Base-by-base conservation (phyloP, 1,140 invertebrate species). In the Anastrepha obliqua region DNA sequence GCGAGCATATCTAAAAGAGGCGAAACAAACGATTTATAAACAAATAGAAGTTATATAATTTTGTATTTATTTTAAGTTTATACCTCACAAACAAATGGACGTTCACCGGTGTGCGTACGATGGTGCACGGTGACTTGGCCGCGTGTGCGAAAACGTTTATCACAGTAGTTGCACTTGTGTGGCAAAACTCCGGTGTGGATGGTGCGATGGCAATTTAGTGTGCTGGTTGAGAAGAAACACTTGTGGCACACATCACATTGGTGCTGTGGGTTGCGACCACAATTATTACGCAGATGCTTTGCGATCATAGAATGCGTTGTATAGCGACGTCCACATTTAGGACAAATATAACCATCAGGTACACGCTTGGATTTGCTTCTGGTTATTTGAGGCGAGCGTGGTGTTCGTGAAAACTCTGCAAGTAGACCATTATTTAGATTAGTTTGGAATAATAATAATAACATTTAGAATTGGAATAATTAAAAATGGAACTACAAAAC, bases 41-140 rank as follows among this genome's bases (percentile, higher is more conserved):
- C 29, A 29, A 55, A 55, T 8, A 55, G 51, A 55, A 55, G 6
- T 8, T 55, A 11, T 62, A 62, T 17, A 62, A 4, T 51, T 51
- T 51, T 13, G 29, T 29, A 29, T 9, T 55, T n/a, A 13, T 85
- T 74, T 9, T 51, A 55, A 59, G 11, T 85, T 0, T 51, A 17
- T 74, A 93, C 92, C 91, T 98, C 98, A 93, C 98, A 99, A 89
- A 97, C 95, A 90, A 97, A 98, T 3, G 97, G 97, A 86, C 96
- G 96, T 90, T 97, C 97, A 2, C 98, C 97, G 0, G 97, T 98
- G 92, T 98, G 97, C 1, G 97, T 97, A 51, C 97, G 95, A 93
- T 98, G 98, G 93, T 99, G 98, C 4, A 93, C 92, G 3, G 89
- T 90, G 3, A 93, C 91, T 85, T 93, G 92, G 2, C 92, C 92